Percentiles rank a stretch among this genome's conserved stretches.
Conservation (phyloP, 2,797 vertebrate genomes). For the Ctenochaetus hawaiiensis region DNA sequence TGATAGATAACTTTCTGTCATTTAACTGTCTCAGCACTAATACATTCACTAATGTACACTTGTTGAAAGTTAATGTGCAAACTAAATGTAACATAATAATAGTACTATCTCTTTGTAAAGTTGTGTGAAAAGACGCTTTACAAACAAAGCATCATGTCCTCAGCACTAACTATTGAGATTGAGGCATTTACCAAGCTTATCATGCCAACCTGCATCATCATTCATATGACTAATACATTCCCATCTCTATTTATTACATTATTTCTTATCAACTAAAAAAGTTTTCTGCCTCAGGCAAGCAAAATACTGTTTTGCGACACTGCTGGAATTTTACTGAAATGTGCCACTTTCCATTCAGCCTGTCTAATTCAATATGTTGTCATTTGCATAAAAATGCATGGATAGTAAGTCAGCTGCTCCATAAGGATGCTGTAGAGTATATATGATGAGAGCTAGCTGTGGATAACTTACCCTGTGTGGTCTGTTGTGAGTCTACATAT, state of each 20-base stretch:
- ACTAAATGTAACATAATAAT: background rate
- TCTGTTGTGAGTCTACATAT: conserved; percentile 58
- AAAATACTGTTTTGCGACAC: conserved; percentile 39
- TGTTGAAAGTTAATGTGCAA: background rate
- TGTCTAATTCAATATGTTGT: conserved; percentile 48
- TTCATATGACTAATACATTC: conserved; percentile 21
- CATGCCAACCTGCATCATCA: conserved; percentile 38
- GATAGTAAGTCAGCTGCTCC: conserved; percentile 49
- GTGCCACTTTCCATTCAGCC: conserved; percentile 46
- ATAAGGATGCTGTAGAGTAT: conserved; percentile 18
- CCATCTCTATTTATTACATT: conserved; percentile 36
- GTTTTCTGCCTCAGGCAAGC: conserved; percentile 44
- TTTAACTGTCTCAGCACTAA: background rate
- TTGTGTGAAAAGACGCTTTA: background rate
- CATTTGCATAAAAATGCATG: conserved; percentile 70
- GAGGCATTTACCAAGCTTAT: conserved; percentile 16
- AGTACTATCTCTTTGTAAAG: background rate
- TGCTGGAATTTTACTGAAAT: conserved; percentile 43
- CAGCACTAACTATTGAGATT: background rate
- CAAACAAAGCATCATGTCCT: background rate
- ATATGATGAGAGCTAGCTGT: background rate
- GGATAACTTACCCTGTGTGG: conserved; percentile 27
- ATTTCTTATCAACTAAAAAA: conserved; percentile 39
- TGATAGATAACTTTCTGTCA: background rate
- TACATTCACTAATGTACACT: too few relatives aligned